Conservation (phyloP, 2,113 vertebrate genomes). For the Epinephelus moara region DNA sequence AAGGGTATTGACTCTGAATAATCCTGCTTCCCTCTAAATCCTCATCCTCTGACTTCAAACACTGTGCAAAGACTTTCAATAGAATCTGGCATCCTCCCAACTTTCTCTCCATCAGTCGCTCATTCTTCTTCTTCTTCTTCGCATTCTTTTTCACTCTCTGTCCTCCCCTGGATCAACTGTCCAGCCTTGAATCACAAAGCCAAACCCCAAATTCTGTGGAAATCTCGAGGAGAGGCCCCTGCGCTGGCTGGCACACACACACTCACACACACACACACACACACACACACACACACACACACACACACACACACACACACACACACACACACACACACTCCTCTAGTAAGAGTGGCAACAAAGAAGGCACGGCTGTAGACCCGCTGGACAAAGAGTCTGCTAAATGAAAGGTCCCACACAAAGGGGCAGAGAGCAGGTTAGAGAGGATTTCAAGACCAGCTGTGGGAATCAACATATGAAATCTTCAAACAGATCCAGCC, state of each 20-base stretch:
- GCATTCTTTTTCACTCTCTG: constrained; percentile 73
- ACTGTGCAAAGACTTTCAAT: constrained; percentile 74
- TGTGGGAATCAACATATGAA: constrained; percentile 58
- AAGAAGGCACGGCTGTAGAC: constrained; percentile 64
- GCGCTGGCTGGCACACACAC: constrained; percentile 24
- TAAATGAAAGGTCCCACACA: constrained; percentile 66
- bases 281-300: constrained; percentile 24
- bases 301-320: constrained; percentile 13
- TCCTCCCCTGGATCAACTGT: constrained; percentile 81
- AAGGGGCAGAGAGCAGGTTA: constrained; percentile 62
- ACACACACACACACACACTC: constrained; percentile 24
- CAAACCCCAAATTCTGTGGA: constrained; percentile 73
- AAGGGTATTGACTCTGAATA: constrained; percentile 80
- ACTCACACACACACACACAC: constrained; percentile 20
- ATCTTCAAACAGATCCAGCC: constrained; percentile 46
- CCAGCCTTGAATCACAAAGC: constrained; percentile 77
- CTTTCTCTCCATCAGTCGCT: constrained; percentile 74
- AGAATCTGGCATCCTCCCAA: constrained; percentile 80
- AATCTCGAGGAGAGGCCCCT: constrained; percentile 75
- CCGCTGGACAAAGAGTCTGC: constrained; percentile 63
- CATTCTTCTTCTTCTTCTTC: constrained; percentile 74
- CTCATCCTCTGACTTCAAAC: constrained; percentile 82
- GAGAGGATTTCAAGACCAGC: constrained; percentile 45
- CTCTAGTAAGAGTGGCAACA: constrained; percentile 65
- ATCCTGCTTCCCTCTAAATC: constrained; percentile 80